Conservation (phyloP, 2,888 invertebrate species). For the Folsomia manolachei region DNA sequence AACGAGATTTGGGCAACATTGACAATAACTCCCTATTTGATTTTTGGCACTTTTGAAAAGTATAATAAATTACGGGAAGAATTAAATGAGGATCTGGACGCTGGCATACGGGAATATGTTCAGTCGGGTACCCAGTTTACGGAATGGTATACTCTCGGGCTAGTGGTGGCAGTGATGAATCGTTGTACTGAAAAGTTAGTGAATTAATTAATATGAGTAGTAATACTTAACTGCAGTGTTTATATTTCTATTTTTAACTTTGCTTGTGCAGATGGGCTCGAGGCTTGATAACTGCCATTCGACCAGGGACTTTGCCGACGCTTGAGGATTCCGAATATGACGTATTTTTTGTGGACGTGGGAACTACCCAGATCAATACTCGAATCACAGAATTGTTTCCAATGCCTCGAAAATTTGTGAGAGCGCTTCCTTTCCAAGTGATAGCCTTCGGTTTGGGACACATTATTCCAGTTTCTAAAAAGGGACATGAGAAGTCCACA, state of each 20-base stretch:
- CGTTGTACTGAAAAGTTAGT: neutral
- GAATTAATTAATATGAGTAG: too few relatives aligned
- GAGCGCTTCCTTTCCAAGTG: neutral
- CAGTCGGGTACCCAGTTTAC: neutral
- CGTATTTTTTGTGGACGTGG: neutral
- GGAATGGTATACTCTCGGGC: neutral
- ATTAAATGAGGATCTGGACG: neutral
- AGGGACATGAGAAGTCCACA: too few relatives aligned
- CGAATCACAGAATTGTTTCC: neutral
- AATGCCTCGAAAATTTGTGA: neutral
- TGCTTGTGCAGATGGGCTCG: neutral
- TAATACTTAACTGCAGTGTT: too few relatives aligned
- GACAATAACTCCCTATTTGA: neutral
- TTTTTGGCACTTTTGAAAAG: neutral
- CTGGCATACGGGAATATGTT: neutral
- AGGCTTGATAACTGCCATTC: neutral
- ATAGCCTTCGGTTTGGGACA: too few relatives aligned
- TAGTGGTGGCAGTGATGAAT: neutral
- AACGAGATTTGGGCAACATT: neutral
- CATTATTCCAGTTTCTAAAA: too few relatives aligned
- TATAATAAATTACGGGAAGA: neutral
- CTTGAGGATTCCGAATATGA: neutral
- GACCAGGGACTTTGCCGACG: neutral
- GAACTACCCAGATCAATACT: neutral
- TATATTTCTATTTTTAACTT: too few relatives aligned